Evolutionary conservation across 2,797 vertebrate genomes (phyloP).

Genomic region (Cercopithecus diana): DNA sequence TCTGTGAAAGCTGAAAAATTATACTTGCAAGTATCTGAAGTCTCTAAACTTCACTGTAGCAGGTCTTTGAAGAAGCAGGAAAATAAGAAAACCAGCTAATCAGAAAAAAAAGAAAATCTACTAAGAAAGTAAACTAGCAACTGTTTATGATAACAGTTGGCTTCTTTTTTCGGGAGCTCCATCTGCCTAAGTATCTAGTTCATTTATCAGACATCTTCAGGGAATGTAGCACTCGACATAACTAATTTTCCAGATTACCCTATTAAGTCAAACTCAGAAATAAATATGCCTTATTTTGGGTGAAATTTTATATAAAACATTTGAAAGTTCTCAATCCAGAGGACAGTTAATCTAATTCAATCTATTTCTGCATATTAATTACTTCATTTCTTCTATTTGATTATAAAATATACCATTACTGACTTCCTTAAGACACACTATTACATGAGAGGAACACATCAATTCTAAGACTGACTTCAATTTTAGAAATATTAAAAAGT

Average conservation of each 20-base stretch:
- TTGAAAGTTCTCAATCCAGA: not conserved
- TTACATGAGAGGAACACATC: not conserved
- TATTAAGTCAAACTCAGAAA: not conserved
- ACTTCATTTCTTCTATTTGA: not conserved
- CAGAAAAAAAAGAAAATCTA: not conserved
- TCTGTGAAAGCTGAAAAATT: not conserved
- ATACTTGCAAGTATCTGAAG: not conserved
- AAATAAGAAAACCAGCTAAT: not conserved
- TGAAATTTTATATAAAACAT: not conserved
- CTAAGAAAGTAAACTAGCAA: not conserved
- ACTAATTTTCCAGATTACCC: not conserved
- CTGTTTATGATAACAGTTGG: not conserved
- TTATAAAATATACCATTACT: not conserved
- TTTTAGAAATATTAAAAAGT: slow-evolving; percentile 20
- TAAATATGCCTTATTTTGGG: not conserved
- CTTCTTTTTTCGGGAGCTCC: not conserved
- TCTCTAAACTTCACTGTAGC: not conserved
- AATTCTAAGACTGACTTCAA: not conserved
- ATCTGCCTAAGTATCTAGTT: not conserved
- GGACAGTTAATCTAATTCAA: not conserved
- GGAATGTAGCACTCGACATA: not conserved
- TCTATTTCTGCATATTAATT: not conserved
- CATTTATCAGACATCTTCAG: not conserved
- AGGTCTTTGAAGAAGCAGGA: slow-evolving; percentile 6
- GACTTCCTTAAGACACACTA: not conserved